Evolutionary conservation across 2,113 vertebrate species (phyloP), one percentile per base, ranked within the genome.

Genomic region (Pyxicephalus adspersus): DNA sequence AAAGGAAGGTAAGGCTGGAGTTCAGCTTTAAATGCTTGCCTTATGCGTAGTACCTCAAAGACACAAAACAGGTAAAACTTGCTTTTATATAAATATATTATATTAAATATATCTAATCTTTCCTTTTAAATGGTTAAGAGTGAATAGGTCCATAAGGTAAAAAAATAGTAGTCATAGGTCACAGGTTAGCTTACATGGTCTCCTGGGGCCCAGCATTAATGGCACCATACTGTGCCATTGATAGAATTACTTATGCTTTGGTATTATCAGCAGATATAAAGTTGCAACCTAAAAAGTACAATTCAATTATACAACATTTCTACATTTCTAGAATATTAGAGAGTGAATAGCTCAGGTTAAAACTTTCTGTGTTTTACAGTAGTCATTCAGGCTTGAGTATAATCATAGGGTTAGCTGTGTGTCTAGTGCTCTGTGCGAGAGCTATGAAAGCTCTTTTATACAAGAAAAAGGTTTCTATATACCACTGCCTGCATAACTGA

Each of bases 381-480:
- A 58, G 20, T 34, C 13, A 13, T 22, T 60, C 29, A n/a, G 54
- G 15, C n/a, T 73, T 23, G n/a, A 58, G 28, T 22, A 57, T 74
- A 60, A 74, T 58, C 71, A 74, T 22, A 23, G 29, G 8, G 20
- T 73, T 29, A 19, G 26, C 20, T 34, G 51, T 57, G 19, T 55
- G 58, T 60, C 58, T 19, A 73, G 28, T 58, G 57, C 29, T 29
- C 4, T 38, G n/a, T 34, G 13, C 58, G 22, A 58, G 15, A 29
- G 13, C 58, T 73, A 73, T 73, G 45, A 73, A 73, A 74, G 54
- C 26, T 29, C 54, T 60, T 57, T 74, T 20, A 74, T 29, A n/a
- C 57, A 60, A 34, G 20, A 31, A 57, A 58, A 38, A 5, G 0
- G 5, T 23, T 57, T 60, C 18, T 60, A 5, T 19, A 18, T 57